Evolutionary conservation across 1,140 invertebrate genomes (phyloP).

Genomic region (Microplitis demolitor): DNA sequence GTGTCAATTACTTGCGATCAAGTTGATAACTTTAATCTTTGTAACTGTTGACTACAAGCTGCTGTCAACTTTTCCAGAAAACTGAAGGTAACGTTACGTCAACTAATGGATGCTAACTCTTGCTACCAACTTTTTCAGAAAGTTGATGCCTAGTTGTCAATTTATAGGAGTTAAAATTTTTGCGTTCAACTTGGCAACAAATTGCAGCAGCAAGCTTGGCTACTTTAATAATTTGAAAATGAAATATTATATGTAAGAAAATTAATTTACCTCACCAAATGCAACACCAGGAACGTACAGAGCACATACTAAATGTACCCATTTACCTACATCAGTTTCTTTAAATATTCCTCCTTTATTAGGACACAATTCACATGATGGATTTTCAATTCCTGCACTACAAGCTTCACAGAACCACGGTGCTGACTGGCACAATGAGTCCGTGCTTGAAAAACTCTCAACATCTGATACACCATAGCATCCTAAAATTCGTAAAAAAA

Average conservation of each 20-base stretch:
- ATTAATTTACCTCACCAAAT: conserved; percentile 77
- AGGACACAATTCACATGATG: conserved; percentile 87
- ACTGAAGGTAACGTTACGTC: no score
- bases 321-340: conserved; percentile 93
- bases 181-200: no score
- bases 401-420: conserved; percentile 99
- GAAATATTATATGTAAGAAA: neutral
- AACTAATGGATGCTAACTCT: no score
- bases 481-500: conserved; percentile 59
- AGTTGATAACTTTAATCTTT: no score
- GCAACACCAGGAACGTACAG: conserved; percentile 96
- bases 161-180: no score
- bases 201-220: no score
- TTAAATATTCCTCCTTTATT: conserved; percentile 90
- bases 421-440: conserved; percentile 91
- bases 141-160: no score
- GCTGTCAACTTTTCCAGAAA: no score
- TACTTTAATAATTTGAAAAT: neutral
- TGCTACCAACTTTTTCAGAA: no score
- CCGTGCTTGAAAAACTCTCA: conserved; percentile 86
- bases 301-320: conserved; percentile 97
- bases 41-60: no score
- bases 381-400: conserved; percentile 85
- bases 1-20: no score
- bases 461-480: conserved; percentile 96